A percentile compares a stretch with the other conserved stretches of the same genome.
Evolutionary conservation across 2,113 vertebrate species (phyloP).

Genomic region (Xiphorhynchus elegans): DNA sequence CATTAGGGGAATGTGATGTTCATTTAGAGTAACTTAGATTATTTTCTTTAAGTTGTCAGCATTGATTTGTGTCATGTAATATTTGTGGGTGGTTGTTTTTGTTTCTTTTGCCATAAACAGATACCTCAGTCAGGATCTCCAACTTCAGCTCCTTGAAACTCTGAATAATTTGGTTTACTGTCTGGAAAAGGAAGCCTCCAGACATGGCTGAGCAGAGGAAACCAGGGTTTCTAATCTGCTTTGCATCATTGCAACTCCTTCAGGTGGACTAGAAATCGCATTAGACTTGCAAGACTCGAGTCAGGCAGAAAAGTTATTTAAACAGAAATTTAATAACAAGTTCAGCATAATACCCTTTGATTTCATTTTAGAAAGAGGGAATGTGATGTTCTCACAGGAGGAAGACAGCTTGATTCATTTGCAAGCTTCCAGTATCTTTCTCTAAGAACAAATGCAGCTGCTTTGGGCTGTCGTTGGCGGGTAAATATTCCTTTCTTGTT

Average conservation of each 20-base stretch:
- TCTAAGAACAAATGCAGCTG: conserved; percentile 86
- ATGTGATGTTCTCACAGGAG: conserved; percentile 68
- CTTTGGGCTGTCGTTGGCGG: conserved; percentile 92
- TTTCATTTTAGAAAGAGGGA: conserved; percentile 69
- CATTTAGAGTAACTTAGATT: neutral
- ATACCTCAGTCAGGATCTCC: conserved; percentile 59
- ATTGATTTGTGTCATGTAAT: neutral
- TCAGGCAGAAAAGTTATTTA: neutral
- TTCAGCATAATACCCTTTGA: neutral
- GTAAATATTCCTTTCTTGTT: conserved; percentile 97
- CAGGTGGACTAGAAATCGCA: neutral
- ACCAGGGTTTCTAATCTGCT: conserved; percentile 1
- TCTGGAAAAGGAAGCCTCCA: conserved; percentile 10
- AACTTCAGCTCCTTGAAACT: conserved; percentile 29
- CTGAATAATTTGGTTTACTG: neutral
- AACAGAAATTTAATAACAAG: conserved; percentile 21
- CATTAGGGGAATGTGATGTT: neutral
- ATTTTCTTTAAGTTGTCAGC: neutral
- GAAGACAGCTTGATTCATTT: conserved; percentile 82
- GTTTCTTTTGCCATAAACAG: conserved; percentile 1
- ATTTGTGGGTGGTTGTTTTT: neutral
- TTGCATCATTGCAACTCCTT: neutral
- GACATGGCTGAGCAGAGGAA: neutral
- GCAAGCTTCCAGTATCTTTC: conserved; percentile 94
- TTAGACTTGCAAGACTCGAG: conserved; percentile 30